Conservation (phyloP, 2,113 vertebrate species). For the Cervus canadensis region DNA sequence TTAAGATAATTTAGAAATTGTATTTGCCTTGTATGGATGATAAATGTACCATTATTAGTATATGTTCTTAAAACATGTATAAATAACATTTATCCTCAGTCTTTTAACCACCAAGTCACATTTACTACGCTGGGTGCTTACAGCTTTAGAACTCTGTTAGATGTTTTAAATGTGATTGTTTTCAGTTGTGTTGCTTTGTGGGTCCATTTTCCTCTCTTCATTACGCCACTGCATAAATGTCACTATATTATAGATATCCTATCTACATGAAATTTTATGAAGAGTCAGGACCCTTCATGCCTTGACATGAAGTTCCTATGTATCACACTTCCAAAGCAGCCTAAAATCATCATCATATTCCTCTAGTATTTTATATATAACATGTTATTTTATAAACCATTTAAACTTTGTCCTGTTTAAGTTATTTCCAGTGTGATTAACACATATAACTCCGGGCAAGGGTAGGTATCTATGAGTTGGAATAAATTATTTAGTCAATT, state of each 20-base stretch:
- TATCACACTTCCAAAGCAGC: background rate
- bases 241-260: background rate
- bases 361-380: background rate
- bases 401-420: constrained; percentile 54
- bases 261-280: background rate
- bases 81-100: constrained; percentile 1
- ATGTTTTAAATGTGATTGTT: background rate
- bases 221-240: background rate
- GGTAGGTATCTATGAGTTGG: constrained; percentile 20
- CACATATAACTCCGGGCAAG: constrained; percentile 26
- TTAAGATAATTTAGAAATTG: background rate
- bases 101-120: constrained; percentile 19
- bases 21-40: background rate
- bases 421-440: constrained; percentile 50
- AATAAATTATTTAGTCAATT: constrained; percentile 70
- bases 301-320: background rate
- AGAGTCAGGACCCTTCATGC: background rate
- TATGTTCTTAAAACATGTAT: background rate
- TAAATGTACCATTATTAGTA: background rate
- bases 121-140: constrained; percentile 23
- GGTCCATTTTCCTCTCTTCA: background rate
- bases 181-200: background rate
- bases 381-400: constrained; percentile 31
- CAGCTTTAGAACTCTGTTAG: background rate
- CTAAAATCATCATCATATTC: background rate